Evolutionary conservation across 2,888 invertebrate genomes (phyloP), one percentile per base, ranked within the genome.

Genomic region (Cantharis rufa): DNA sequence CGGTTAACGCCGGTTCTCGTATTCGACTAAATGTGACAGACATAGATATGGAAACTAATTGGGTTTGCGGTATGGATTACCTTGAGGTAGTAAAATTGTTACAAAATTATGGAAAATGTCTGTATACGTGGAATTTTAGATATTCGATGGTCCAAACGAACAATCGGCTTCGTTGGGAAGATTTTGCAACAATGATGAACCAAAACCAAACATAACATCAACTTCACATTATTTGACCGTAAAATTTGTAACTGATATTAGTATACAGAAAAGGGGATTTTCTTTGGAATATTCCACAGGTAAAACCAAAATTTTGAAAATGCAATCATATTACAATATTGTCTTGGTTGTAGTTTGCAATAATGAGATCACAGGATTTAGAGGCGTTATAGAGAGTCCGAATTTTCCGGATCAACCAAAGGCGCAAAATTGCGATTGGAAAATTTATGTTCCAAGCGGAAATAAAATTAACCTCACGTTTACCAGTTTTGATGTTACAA

Each of bases 321-420:
- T 24, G 9, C 9, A 7, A 1, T 24, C 1, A 9, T 21, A n/a
- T 24, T 24, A 5, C 81, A 78, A 62, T 78, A 18, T 80, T 18
- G 9, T 16, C 72, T 70, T 74, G 73, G 15, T 63, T 77, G 13
- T 72, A 93, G 92, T 89, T 3, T 96, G 96, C 85, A 89, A 91
- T 78, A 92, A 89, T 75, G 91, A 89, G 71, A 66, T 94, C 28
- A 91, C 86, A 16, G 94, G 94, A 4, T 91, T 90, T 83, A 89
- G 90, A 80, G 96, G 96, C 13, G 91, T 94, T 10, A 94, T 98
- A 76, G 97, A 97, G 87, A 96, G 96, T 83, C 94, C 95, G 0
- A 95, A 95, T 85, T 97, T 92, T 86, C 97, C 96, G 0, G 86
- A 91, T 80, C 85, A 88, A 13, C 91, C 92, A 0, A 86, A 89